A percentile compares a stretch with the other conserved stretches of the same genome.
Evolutionary conservation across 2,797 vertebrate species (phyloP).

Genomic region (Cynopterus sphinx): DNA sequence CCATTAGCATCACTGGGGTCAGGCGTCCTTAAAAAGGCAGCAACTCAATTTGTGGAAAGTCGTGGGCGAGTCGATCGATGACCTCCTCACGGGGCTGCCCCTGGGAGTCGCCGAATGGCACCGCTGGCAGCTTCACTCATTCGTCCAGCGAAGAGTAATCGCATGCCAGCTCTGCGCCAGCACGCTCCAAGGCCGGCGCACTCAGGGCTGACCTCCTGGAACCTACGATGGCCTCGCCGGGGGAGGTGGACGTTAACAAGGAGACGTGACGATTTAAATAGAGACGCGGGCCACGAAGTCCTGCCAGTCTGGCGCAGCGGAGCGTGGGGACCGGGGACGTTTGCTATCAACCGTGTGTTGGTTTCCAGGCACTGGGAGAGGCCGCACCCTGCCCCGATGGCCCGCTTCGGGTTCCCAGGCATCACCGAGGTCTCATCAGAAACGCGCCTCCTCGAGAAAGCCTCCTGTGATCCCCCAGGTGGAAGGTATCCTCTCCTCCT

Average conservation of each 20-base stretch:
- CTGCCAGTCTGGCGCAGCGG: rapidly evolving
- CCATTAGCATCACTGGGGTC: rapidly evolving
- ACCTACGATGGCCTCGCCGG: rapidly evolving
- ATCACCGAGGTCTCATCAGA: neutral
- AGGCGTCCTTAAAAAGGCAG: neutral
- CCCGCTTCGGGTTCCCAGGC: neutral
- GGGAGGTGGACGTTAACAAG: rapidly evolving
- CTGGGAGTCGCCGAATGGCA: neutral
- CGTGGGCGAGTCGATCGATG: rapidly evolving
- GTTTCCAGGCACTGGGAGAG: rapidly evolving
- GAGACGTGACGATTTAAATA: rapidly evolving
- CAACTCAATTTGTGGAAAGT: neutral
- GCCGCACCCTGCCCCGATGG: neutral
- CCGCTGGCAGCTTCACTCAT: rapidly evolving
- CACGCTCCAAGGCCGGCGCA: rapidly evolving
- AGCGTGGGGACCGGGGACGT: no score
- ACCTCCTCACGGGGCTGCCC: neutral
- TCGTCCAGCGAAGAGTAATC: rapidly evolving
- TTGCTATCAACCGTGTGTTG: rapidly evolving
- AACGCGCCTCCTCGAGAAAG: neutral
- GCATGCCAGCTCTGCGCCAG: rapidly evolving
- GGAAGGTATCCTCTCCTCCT: neutral
- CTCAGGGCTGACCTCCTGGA: neutral
- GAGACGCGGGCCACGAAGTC: rapidly evolving
- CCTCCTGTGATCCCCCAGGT: rapidly evolving